phyloP scores from a whole-genome alignment of 1,140 invertebrate genomes.

The Zaprionus taronus region DNA sequence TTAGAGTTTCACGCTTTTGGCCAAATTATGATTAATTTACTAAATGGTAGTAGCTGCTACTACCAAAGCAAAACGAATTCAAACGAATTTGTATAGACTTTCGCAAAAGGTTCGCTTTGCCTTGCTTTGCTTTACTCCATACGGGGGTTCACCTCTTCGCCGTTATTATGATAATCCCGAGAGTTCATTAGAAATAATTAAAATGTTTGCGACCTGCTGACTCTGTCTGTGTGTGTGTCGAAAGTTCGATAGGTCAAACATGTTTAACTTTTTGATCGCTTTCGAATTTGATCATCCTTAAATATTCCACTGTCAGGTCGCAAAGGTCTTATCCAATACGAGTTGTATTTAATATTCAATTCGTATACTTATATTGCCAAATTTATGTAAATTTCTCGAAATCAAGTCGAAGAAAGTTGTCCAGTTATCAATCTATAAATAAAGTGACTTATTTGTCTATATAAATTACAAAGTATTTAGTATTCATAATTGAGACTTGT shows the following conservation, averaged over 20 bases:
- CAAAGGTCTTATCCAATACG: background rate
- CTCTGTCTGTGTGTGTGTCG: constrained; percentile 9
- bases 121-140: background rate
- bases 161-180: constrained; percentile 63
- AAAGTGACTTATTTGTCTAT: background rate
- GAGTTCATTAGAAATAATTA: constrained; percentile 56
- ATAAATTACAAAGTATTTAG: background rate
- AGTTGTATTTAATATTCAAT: constrained; percentile 21
- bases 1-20: constrained; percentile 39
- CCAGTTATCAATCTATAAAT: constrained; percentile 3
- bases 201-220: constrained; percentile 27
- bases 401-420: constrained; percentile 1
- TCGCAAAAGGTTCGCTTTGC: constrained; percentile 30
- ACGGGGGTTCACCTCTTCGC: background rate
- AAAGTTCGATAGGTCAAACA: constrained; percentile 38
- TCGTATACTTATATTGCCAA: constrained; percentile 29
- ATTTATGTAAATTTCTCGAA: constrained; percentile 30
- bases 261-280: constrained; percentile 3
- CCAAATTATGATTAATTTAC: constrained; percentile 54
- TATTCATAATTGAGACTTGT: constrained; percentile 6
- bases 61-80: constrained; percentile 22
- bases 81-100: constrained; percentile 19
- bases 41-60: constrained; percentile 20
- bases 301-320: constrained; percentile 5
- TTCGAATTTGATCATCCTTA: constrained; percentile 29